A percentile compares a stretch with the other conserved stretches of the same genome.
Evolutionary conservation across 2,113 vertebrate species (phyloP).

Genomic region (Siniperca knerii): DNA sequence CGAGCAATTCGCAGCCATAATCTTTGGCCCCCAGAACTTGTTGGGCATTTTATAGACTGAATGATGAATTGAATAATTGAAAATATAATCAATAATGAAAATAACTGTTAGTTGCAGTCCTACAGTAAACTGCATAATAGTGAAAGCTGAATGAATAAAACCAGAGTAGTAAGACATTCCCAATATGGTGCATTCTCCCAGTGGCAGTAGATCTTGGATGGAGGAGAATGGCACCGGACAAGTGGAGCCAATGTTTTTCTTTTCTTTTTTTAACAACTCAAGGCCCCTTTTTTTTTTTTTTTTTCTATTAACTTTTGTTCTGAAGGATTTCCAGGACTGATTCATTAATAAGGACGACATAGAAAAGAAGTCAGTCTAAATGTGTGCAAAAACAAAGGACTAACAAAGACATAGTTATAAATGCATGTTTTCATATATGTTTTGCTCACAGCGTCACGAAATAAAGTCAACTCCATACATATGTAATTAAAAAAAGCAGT

Average conservation of each 20-base stretch:
- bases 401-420: not conserved
- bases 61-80: not conserved
- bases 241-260: not conserved
- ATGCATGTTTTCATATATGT: not conserved
- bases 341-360: not conserved
- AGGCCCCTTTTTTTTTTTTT: not conserved
- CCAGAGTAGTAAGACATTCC: not conserved
- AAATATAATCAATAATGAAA: not conserved
- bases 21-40: not conserved
- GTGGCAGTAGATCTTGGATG: not conserved
- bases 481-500: not conserved
- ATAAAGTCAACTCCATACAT: not conserved
- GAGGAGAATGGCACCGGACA: accelerated
- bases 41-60: not conserved
- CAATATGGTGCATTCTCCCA: not conserved
- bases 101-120: not conserved
- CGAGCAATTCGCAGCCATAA: not conserved
- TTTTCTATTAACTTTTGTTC: not conserved
- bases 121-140: not conserved
- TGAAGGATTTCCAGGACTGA: not conserved
- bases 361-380: no score
- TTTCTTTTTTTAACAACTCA: not conserved
- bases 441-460: not conserved
- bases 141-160: not conserved
- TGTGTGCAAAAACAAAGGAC: not conserved